Conservation (phyloP, 2,797 vertebrate genomes). For the Cheirogaleus major region DNA sequence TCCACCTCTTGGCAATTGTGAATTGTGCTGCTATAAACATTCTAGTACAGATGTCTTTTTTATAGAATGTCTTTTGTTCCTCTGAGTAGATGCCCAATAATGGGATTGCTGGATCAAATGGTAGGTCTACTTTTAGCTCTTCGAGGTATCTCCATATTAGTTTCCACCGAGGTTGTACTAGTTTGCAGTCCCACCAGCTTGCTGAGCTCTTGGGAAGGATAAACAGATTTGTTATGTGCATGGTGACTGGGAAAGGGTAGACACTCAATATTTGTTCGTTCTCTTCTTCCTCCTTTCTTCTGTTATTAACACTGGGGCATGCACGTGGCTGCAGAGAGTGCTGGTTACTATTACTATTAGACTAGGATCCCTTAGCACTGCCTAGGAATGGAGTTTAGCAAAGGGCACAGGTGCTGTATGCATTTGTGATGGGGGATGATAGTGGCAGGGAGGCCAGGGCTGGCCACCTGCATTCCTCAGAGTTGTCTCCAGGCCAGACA, state of each 20-base stretch:
- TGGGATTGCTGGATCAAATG: too few species aligned
- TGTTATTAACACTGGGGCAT: neutral
- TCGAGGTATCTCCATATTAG: too few species aligned
- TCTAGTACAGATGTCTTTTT: too few species aligned
- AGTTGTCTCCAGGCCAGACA: neutral
- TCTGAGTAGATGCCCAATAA: too few species aligned
- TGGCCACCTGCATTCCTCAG: neutral
- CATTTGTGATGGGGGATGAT: neutral
- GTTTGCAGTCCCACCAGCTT: neutral
- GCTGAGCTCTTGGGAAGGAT: neutral
- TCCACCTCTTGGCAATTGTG: too few species aligned
- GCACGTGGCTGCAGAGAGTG: neutral
- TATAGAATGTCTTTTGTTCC: too few species aligned
- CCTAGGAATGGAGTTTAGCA: neutral
- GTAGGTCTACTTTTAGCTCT: too few species aligned
- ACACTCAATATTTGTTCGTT: neutral
- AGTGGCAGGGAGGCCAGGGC: too few species aligned
- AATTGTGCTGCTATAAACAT: too few species aligned
- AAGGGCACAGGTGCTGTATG: accelerated
- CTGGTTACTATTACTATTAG: neutral
- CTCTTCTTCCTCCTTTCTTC: neutral
- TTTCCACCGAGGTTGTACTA: too few species aligned
- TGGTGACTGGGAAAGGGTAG: neutral
- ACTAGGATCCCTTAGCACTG: neutral
- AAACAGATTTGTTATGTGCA: neutral